Percentiles rank a stretch among this genome's conserved stretches.
phyloP scores from a whole-genome alignment of 1,140 invertebrate genomes.

The Drosophila pruinosa region DNA sequence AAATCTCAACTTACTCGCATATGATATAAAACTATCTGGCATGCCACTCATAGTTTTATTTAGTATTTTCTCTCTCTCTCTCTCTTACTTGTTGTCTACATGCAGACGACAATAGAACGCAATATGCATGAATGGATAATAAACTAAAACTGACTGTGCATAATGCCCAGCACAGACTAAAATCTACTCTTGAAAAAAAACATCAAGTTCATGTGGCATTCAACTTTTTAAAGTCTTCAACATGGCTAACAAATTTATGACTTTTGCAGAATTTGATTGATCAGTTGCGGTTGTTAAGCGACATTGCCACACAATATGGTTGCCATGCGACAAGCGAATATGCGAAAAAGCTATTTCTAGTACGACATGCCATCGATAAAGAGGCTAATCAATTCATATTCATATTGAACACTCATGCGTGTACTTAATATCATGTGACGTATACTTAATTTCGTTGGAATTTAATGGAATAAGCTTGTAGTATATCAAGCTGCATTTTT shows the following conservation, averaged over 20 bases:
- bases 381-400: neutral
- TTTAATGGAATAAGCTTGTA: conserved; percentile 28
- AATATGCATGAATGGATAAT: neutral
- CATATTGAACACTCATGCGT: neutral
- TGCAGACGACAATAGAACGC: conserved; percentile 27
- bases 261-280: conserved; percentile 26
- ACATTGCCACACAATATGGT: neutral
- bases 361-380: neutral
- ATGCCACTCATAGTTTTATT: conserved; percentile 36
- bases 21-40: conserved; percentile 28
- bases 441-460: neutral
- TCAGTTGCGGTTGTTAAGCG: neutral
- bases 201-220: neutral
- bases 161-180: conserved; percentile 7
- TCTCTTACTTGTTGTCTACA: neutral
- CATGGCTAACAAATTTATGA: conserved; percentile 7
- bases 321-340: conserved; percentile 1
- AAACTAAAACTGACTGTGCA: conserved; percentile 25
- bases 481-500: neutral
- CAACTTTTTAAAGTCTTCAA: neutral
- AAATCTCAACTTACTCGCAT: conserved; percentile 32
- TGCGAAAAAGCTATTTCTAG: conserved; percentile 7
- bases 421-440: neutral
- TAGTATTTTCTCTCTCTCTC: conserved; percentile 6
- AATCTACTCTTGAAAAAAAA: neutral